A percentile compares a stretch with the other conserved stretches of the same genome.
Evolutionary conservation across 1,140 invertebrate species (phyloP).

Genomic region (Ditylenchus dipsaci): DNA sequence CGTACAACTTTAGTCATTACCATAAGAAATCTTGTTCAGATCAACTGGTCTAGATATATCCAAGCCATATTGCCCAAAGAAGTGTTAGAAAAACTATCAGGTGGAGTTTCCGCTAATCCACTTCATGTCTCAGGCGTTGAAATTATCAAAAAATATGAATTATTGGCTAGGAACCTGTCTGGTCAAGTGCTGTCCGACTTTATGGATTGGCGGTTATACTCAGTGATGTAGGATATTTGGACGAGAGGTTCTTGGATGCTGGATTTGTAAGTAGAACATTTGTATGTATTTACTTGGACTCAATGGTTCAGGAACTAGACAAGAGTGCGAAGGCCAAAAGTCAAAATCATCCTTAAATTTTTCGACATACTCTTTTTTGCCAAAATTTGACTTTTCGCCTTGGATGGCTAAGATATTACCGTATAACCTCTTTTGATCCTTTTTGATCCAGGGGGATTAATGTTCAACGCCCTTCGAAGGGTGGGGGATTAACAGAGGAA

Average conservation of each 20-base stretch:
- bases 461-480: too few relatives aligned
- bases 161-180: constrained; percentile 17
- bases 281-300: not conserved
- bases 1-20: too few relatives aligned
- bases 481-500: too few relatives aligned
- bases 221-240: constrained; percentile 20
- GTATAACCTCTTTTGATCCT: too few relatives aligned
- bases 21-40: not conserved
- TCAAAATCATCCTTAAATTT: too few relatives aligned
- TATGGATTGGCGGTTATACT: constrained; percentile 31
- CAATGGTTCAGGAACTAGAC: constrained; percentile 22
- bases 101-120: constrained; percentile 2
- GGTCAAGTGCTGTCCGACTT: constrained; percentile 23
- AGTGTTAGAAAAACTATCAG: constrained; percentile 13
- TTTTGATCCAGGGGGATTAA: too few relatives aligned
- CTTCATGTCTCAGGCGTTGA: constrained; percentile 11
- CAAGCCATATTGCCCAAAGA: constrained; percentile 23
- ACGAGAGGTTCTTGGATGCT: constrained; percentile 24
- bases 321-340: too few relatives aligned
- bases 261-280: constrained; percentile 16
- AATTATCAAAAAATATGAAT: constrained; percentile 26
- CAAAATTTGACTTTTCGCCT: too few relatives aligned
- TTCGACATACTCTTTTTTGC: too few relatives aligned
- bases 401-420: too few relatives aligned
- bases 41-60: constrained; percentile 26